These are phyloP conservation scores for Benthosema pterotum DNA, from an alignment of 2,797 vertebrate genomes.

Conservation along the genomic window DNA sequence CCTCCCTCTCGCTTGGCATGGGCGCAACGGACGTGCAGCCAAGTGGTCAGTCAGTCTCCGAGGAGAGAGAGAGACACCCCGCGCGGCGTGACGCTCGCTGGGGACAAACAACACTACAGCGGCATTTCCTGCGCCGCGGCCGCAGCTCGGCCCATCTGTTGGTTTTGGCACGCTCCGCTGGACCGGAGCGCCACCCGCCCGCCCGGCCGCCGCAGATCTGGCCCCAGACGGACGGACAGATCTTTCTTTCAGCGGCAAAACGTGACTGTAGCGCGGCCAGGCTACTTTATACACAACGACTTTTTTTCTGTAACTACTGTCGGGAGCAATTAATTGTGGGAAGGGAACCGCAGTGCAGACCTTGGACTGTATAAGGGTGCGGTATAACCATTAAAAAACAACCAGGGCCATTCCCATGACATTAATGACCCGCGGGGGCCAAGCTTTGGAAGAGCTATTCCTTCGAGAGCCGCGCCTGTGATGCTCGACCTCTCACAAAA, in stretches of 20 bases:
- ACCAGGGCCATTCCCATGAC: constrained; percentile 64
- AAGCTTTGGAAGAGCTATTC: constrained; percentile 41
- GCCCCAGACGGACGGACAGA: too few species aligned
- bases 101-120: constrained; percentile 77
- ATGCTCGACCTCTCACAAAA: constrained; percentile 26
- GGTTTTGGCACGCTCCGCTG: constrained; percentile 78
- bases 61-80: constrained; percentile 72
- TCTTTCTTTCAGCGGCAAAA: constrained; percentile 70
- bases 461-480: constrained; percentile 23
- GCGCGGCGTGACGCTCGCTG: constrained; percentile 64
- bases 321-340: constrained; percentile 66
- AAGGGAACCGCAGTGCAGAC: constrained; percentile 42
- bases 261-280: constrained; percentile 74
- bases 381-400: constrained; percentile 42
- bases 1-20: constrained; percentile 52
- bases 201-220: constrained; percentile 74
- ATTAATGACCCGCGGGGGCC: constrained; percentile 27
- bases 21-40: constrained; percentile 61
- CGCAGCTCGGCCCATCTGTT: constrained; percentile 85
- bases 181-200: constrained; percentile 70
- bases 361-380: constrained; percentile 42
- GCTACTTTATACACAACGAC: constrained; percentile 75
- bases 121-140: constrained; percentile 70
- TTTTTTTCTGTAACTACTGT: constrained; percentile 68
- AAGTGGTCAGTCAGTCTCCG: constrained; percentile 72